Conservation (phyloP, 1,140 invertebrate species). For the Eumaeus atala region DNA sequence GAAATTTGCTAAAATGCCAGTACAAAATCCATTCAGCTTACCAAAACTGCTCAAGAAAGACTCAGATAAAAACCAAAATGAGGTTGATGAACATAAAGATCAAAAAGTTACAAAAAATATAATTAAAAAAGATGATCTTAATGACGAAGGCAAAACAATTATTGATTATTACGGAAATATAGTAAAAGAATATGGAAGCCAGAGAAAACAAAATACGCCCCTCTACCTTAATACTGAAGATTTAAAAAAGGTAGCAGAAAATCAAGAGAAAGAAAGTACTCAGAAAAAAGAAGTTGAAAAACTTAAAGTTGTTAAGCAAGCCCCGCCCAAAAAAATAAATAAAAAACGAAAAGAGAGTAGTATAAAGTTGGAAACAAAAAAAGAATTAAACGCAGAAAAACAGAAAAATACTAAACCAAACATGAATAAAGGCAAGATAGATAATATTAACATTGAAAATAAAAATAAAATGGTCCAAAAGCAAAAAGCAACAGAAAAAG, state of each 20-base stretch:
- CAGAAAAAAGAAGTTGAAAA: constrained; percentile 26
- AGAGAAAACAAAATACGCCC: constrained; percentile 72
- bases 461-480: constrained; percentile 20
- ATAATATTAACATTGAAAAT: constrained; percentile 24
- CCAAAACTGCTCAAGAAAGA: constrained; percentile 61
- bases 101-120: constrained; percentile 38
- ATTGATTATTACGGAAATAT: constrained; percentile 88
- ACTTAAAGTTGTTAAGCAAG: constrained; percentile 25
- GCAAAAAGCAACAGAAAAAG: constrained; percentile 34
- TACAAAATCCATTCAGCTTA: constrained; percentile 59
- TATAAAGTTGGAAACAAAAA: constrained; percentile 20
- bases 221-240: constrained; percentile 79
- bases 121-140: constrained; percentile 47
- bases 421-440: constrained; percentile 1
- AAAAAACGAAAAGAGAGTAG: constrained; percentile 27
- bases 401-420: constrained; percentile 23
- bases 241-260: constrained; percentile 76
- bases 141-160: constrained; percentile 80
- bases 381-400: constrained; percentile 3
- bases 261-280: constrained; percentile 33
- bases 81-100: constrained; percentile 22
- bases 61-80: constrained; percentile 33
- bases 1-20: constrained; percentile 66
- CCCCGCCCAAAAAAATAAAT: constrained; percentile 19
- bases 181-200: constrained; percentile 79